A percentile compares a stretch with the other conserved stretches of the same genome.
Conservation (phyloP, 2,113 vertebrate genomes). For the Triplophysa siluroides region DNA sequence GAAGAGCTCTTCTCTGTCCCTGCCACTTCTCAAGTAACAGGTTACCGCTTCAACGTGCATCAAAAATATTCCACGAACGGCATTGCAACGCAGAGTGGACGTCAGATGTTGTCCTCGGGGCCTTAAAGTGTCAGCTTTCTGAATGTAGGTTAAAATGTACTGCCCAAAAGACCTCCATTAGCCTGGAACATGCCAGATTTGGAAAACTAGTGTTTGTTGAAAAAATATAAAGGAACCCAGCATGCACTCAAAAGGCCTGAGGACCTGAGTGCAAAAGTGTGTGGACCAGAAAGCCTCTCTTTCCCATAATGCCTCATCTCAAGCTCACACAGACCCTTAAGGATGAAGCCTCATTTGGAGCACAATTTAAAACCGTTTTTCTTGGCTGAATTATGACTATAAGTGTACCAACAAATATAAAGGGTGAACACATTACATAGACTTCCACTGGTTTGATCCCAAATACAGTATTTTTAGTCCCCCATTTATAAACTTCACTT, state of each 20-base stretch:
- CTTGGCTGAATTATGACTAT: neutral
- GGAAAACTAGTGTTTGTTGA: slow-evolving; percentile 35
- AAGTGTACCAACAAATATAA: too few relatives aligned
- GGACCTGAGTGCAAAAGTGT: slow-evolving; percentile 6
- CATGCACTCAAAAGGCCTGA: slow-evolving; percentile 2
- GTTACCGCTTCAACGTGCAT: slow-evolving; percentile 19
- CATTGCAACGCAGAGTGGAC: slow-evolving; percentile 38
- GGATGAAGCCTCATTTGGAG: neutral
- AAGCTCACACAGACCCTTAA: slow-evolving; percentile 8
- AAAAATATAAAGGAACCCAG: slow-evolving; percentile 20
- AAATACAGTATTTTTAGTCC: too few relatives aligned
- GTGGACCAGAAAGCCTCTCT: neutral
- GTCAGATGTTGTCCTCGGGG: neutral
- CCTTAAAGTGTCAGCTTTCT: slow-evolving; percentile 14
- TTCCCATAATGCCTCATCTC: neutral
- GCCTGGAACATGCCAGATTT: slow-evolving; percentile 40
- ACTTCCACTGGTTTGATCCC: too few relatives aligned
- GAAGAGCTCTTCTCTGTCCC: neutral
- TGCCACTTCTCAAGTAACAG: neutral
- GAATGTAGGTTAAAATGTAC: slow-evolving; percentile 47
- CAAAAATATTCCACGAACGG: slow-evolving; percentile 46
- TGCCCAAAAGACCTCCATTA: slow-evolving; percentile 34
- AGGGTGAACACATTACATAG: too few relatives aligned
- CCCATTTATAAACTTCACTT: too few relatives aligned
- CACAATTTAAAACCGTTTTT: neutral